Evolutionary conservation across 1,140 invertebrate species (phyloP), one percentile per base, ranked within the genome.

Genomic region (Psix sp.): DNA sequence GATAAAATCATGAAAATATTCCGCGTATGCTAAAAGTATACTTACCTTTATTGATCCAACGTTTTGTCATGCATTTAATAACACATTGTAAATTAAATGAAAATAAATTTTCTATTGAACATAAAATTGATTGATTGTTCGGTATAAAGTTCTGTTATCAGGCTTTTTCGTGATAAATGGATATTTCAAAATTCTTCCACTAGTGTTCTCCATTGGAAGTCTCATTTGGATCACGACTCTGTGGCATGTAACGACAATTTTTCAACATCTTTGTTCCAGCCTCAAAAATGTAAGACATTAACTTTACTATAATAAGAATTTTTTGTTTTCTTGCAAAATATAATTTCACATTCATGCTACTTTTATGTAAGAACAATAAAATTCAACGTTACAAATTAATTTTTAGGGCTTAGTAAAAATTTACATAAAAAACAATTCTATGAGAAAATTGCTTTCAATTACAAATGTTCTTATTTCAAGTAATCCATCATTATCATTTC

Each of bases 31-130:
- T 40, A 60, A 20, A 35, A 24, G 24, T 4, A 2, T 13, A 60
- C 38, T 38, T 39, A 31, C n/a, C n/a, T n/a, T n/a, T n/a, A n/a
- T n/a, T n/a, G n/a, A n/a, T n/a, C n/a, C n/a, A n/a, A n/a, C n/a
- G n/a, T n/a, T 60, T 51, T 9, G 18, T 36, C 26, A 20, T 20
- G 9, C 26, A 15, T 48, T 60, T 54, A 52, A 52, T 46, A 68
- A 9, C 40, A 26, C 49, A 65, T 49, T 54, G 20, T 29, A 33
- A 77, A 74, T 66, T 62, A 67, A 54, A 33, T 35, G 56, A 49
- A 24, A 56, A 40, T 67, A 70, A 45, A 68, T 75, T 77, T 77
- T 77, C 67, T 45, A 57, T 68, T 75, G 72, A 72, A 74, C 46
- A 31, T 14, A 74, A 59, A 66, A 72, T 72, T 75, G 76, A 77